Evolutionary conservation across 2,888 invertebrate species (phyloP).

Genomic region (Aspidapion aeneum): DNA sequence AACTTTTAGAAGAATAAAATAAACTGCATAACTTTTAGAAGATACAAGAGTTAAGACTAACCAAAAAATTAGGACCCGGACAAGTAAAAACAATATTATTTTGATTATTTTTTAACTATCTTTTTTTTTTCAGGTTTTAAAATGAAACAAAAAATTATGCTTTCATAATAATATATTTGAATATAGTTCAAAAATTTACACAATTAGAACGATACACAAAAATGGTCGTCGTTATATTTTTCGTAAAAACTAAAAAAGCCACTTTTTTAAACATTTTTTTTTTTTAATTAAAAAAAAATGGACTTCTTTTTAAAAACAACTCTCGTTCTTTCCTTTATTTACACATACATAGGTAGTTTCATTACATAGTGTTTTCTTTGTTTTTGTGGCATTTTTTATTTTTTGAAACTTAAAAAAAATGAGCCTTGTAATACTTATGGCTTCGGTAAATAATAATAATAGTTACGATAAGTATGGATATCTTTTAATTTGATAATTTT

Average conservation of each 20-base stretch:
- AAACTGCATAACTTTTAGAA: too few relatives aligned
- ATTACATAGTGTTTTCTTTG: background rate
- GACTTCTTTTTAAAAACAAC: background rate
- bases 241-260: background rate
- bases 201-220: background rate
- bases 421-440: background rate
- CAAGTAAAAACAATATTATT: too few relatives aligned
- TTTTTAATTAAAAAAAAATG: too few relatives aligned
- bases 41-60: too few relatives aligned
- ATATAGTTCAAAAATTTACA: constrained; percentile 47
- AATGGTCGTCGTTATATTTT: background rate
- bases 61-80: too few relatives aligned
- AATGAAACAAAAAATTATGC: too few relatives aligned
- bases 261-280: background rate
- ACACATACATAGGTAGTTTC: background rate
- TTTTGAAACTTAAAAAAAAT: background rate
- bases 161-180: constrained; percentile 35
- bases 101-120: too few relatives aligned
- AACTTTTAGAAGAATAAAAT: too few relatives aligned
- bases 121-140: too few relatives aligned
- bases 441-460: background rate
- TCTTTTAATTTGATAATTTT: background rate
- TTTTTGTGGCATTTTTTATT: background rate
- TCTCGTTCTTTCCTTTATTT: background rate
- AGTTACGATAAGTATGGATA: background rate